Base-by-base conservation (phyloP, 2,888 invertebrate genomes). In the Xylota segnis region DNA sequence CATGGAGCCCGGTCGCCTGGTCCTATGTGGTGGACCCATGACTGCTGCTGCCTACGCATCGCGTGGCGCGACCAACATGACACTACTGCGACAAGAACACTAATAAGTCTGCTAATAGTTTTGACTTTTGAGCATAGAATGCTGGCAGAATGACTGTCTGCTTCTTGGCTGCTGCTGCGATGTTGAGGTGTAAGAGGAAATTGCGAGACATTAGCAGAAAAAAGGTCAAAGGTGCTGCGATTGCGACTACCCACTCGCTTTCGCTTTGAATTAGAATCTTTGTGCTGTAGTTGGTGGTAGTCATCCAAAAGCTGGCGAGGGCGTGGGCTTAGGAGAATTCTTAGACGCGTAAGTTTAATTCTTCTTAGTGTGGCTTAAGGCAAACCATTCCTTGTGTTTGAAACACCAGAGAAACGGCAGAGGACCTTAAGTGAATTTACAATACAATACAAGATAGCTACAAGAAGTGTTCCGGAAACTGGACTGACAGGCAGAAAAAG, bases 41-140 rank as follows among this genome's bases (percentile, higher is more conserved):
- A 76, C 77, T 59, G 63, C 83, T 79, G 58, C 84, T 71, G 81
- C 84, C 84, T 86, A 86, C 84, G 84, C 84, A 86, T 61, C 54
- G 59, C 54, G 37, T 76, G 66, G 76, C 59, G 66, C 59, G 45
- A 68, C 81, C 75, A 71, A 66, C 81, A 81, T 81, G 81, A 76
- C 84, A 86, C 75, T 34, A 59, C 81, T 58, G 63, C 58, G 79
- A 84, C 83, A 84, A 70, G 79, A 84, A 84, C 83, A 84, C 83
- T 84, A 84, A 84, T 84, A 84, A 74, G 83, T 65, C 81, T 16
- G 70, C 84, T 86, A 86, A 86, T 86, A 86, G 84, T 71, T 86
- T 81, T 81, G 84, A 81, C 84, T 86, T 86, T 86, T 86, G 66
- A 59, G 59, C 71, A 54, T 61, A 66, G 52, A 68, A 66, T 81